Evolutionary conservation across 2,797 vertebrate genomes (phyloP).

Genomic region (Lepilemur septentrionalis): DNA sequence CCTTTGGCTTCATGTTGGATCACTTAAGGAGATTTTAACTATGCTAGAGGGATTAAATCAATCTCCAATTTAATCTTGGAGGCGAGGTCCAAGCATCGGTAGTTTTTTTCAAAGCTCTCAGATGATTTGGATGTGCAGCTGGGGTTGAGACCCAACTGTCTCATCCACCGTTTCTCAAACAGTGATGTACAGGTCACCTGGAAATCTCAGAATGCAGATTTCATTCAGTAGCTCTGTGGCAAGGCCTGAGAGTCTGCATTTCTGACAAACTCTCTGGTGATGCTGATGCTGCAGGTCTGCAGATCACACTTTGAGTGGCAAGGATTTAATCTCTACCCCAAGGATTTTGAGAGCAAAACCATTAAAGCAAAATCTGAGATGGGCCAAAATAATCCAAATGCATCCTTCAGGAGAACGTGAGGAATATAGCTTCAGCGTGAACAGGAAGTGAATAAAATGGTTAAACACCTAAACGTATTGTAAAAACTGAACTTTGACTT

Average conservation of each 20-base stretch:
- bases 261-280: neutral
- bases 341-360: slow-evolving; percentile 19
- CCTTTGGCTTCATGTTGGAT: neutral
- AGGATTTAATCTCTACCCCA: neutral
- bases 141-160: neutral
- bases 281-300: neutral
- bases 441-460: slow-evolving; percentile 13
- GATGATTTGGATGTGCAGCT: neutral
- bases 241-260: neutral
- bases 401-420: neutral
- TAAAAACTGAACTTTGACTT: slow-evolving; percentile 8
- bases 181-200: neutral
- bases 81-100: neutral
- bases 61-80: neutral
- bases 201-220: neutral
- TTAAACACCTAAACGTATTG: neutral
- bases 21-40: neutral
- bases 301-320: neutral
- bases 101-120: neutral
- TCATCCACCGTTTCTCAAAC: neutral
- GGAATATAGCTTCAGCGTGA: neutral
- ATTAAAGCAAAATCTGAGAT: slow-evolving; percentile 1
- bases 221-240: neutral
- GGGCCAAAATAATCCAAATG: slow-evolving; percentile 5
- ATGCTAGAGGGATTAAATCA: neutral